Evolutionary conservation across 64 coral and sea anemone species (phyloP), one percentile per base, ranked within the genome.

Genomic region (Stichodactyla helianthus): DNA sequence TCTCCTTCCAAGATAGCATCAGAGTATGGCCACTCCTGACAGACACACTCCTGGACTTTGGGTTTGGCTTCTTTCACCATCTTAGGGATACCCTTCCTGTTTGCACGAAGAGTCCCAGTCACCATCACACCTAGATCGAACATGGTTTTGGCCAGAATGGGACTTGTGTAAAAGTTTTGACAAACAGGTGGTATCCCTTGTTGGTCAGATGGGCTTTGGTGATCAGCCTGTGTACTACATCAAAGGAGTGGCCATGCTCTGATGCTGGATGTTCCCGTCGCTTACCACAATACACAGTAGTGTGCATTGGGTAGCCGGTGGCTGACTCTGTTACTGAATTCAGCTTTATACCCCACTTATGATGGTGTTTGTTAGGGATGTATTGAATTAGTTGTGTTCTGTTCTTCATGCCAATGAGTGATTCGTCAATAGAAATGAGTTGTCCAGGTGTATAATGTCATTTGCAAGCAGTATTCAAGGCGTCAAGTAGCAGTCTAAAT

Each of bases 21-120:
- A 88, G 86, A 55, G 79, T 79, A 78, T 55, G 53, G 71, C 67
- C 86, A 78, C 55, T 87, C 77, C 71, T 87, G 8, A 23, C 86
- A 87, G 77, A 87, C 55, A 77, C 86, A 87, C 71, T 87, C 70
- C 54, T 71, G 50, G 52, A 87, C 70, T 87, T 87, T 87, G 26
- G 86, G 86, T 58, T 87, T 87, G 64, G 70, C 86, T 13, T 52
- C 55, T 71, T 87, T 87, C 18, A 87, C 23, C 65, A 81, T 81
- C 78, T 81, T 81, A 81, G 78, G 78, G 28, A 81, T 53, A 8
- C 78, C 78, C 51, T 81, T 81, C 44, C 78, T 81, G 78, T 81
- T 81, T 81, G 78, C 14, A 13, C 25, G n/a, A 16, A 81, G n/a
- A 35, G 28, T 81, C 15, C 28, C 78, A 26, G 78, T 81, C 18